Base-by-base conservation (phyloP, 2,797 vertebrate genomes). In the Enteromius radiatus region DNA sequence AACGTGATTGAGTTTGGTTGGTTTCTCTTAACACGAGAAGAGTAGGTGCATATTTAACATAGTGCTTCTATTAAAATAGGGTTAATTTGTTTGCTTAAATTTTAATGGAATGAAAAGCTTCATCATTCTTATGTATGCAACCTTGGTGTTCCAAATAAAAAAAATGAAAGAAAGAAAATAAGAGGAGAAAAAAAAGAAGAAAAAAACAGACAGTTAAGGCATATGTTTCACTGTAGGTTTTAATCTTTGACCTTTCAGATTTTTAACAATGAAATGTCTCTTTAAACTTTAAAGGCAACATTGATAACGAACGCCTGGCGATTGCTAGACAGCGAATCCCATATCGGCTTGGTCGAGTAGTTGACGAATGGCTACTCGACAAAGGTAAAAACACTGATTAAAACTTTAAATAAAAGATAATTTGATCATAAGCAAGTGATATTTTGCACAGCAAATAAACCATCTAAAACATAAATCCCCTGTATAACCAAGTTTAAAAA, bases 331-430 rank as follows among this genome's bases (percentile, higher is more conserved):
- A 99, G 97, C 98, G 98, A 99, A 99, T 99, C 97, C 98, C 98
- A 98, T 99, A 99, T 99, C 98, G 98, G 96, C 97, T 99, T 96
- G 97, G 98, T 99, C 98, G 98, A 99, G 97, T 99, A 99, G 98
- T 99, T 99, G 98, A 99, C 97, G 98, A 99, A 95, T 99, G 98
- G 98, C 98, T 99, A 99, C 97, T 99, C 97, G 98, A 99, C 97
- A 99, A 99, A 99, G 98, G 98, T 99, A 99, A 99, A 99, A 99
- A 98, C 97, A 97, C 93, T 99, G 98, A 98, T 99, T 99, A 99
- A 99, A 99, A 99, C 97, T 99, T 98, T 96, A 90, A 90, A 90
- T 96, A 96, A 97, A 97, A 97, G 96, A 96, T 96, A 96, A 96
- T 97, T 97, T 96, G 96, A 98, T 96, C 96, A 98, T 97, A 97